These are phyloP conservation scores for Drosophila burlai DNA, from an alignment of 1,140 invertebrate genomes.

Conservation along the genomic window DNA sequence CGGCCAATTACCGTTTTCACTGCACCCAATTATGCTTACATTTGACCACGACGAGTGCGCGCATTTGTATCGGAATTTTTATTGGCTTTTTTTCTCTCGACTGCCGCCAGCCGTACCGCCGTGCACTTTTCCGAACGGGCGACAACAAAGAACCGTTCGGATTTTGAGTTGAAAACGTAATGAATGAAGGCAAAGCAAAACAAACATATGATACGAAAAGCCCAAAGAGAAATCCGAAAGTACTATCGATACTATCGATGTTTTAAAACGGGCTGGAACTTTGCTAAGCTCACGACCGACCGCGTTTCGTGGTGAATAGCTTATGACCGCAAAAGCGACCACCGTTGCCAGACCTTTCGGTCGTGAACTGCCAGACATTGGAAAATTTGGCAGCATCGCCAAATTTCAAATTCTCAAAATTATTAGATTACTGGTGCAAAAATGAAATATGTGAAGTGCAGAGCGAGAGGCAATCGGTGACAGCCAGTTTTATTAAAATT, in stretches of 20 bases:
- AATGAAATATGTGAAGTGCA: too few species aligned
- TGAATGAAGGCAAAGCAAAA: conserved; percentile 11
- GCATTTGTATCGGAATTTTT: conserved; percentile 41
- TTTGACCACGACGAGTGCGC: conserved; percentile 15
- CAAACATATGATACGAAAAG: conserved; percentile 13
- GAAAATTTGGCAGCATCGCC: too few species aligned
- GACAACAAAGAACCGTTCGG: conserved; percentile 20
- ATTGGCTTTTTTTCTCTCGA: conserved; percentile 23
- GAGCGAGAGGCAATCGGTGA: too few species aligned
- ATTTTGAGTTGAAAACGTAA: conserved; percentile 5
- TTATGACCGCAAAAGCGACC: too few species aligned
- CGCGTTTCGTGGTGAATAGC: too few species aligned
- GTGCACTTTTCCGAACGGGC: conserved; percentile 39
- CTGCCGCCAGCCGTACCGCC: conserved; percentile 10
- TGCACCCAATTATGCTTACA: conserved; percentile 28
- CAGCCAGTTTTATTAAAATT: too few species aligned
- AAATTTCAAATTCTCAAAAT: too few species aligned
- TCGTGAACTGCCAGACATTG: too few species aligned
- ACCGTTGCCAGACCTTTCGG: too few species aligned
- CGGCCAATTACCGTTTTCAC: conserved; percentile 19
- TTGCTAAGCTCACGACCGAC: background rate
- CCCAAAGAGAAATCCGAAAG: background rate
- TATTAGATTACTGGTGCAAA: too few species aligned
- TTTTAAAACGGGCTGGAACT: background rate
- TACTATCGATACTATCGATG: conserved; percentile 2